phyloP scores from a whole-genome alignment of 2,888 invertebrate genomes.

The Oxystoma pomonae region DNA sequence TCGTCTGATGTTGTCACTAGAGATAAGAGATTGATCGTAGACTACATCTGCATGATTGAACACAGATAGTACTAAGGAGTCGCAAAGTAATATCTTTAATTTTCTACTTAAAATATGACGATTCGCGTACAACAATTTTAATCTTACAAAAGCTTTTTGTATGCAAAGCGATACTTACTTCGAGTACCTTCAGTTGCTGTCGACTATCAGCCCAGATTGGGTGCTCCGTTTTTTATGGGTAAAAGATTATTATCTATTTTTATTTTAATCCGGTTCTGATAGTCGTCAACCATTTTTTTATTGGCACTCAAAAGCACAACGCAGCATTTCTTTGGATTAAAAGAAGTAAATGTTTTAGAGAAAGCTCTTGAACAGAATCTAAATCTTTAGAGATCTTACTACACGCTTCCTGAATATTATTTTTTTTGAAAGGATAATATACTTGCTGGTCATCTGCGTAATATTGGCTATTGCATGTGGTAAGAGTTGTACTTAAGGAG shows the following conservation, averaged over 20 bases:
- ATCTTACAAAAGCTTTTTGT: neutral
- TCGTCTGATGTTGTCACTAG: neutral
- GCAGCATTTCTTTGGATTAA: neutral
- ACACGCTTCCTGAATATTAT: neutral
- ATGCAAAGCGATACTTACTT: neutral
- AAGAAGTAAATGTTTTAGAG: neutral
- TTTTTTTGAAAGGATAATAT: neutral
- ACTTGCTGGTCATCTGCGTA: neutral
- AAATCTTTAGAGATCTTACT: neutral
- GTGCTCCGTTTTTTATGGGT: neutral
- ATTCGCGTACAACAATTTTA: slow-evolving; percentile 7
- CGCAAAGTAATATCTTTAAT: slow-evolving; percentile 3
- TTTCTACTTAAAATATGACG: neutral
- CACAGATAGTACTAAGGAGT: slow-evolving; percentile 1
- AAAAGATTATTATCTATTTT: neutral
- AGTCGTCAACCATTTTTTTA: too few relatives aligned
- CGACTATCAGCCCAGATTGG: slow-evolving; percentile 6
- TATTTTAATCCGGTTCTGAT: too few relatives aligned
- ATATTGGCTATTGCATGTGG: neutral
- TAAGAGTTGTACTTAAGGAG: neutral
- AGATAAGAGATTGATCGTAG: neutral
- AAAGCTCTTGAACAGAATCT: neutral
- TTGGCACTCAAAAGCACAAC: neutral
- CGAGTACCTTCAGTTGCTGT: slow-evolving; percentile 1
- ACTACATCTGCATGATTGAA: slow-evolving; percentile 9